phyloP scores from a whole-genome alignment of 1,140 invertebrate species.

The Megalopta genalis region DNA sequence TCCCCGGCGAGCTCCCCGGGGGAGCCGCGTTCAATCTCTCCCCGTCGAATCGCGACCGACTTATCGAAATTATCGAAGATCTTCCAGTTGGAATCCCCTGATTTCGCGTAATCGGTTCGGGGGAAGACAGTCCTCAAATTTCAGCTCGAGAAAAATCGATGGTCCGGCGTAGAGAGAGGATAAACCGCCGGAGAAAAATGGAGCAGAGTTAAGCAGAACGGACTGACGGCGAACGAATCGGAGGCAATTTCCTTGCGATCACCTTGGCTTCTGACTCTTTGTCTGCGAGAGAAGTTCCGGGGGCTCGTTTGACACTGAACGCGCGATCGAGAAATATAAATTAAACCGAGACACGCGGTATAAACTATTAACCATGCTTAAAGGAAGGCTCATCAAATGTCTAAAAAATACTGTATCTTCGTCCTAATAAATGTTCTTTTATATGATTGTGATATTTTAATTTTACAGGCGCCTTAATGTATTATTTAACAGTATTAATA shows the following conservation, averaged over 20 bases:
- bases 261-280: background rate
- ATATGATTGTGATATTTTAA: too few species aligned
- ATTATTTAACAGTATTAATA: too few species aligned
- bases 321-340: background rate
- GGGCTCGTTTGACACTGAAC: slow-evolving; percentile 23
- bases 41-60: background rate
- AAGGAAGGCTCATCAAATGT: too few species aligned
- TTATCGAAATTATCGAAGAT: background rate
- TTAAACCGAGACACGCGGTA: slow-evolving; percentile 27
- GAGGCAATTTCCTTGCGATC: slow-evolving; percentile 29
- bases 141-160: background rate
- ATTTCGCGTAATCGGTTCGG: background rate
- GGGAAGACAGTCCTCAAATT: background rate
- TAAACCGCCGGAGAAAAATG: background rate
- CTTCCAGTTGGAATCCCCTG: background rate
- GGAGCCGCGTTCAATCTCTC: background rate
- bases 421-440: too few species aligned
- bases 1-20: background rate
- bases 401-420: too few species aligned
- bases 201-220: background rate
- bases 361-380: background rate
- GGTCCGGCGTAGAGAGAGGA: background rate
- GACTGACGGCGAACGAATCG: background rate
- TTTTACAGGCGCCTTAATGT: too few species aligned
- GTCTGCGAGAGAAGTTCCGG: background rate